Percentiles rank a stretch among this genome's conserved stretches.
Evolutionary conservation across 2,113 vertebrate genomes (phyloP).

Genomic region (Dermatemys mawii): DNA sequence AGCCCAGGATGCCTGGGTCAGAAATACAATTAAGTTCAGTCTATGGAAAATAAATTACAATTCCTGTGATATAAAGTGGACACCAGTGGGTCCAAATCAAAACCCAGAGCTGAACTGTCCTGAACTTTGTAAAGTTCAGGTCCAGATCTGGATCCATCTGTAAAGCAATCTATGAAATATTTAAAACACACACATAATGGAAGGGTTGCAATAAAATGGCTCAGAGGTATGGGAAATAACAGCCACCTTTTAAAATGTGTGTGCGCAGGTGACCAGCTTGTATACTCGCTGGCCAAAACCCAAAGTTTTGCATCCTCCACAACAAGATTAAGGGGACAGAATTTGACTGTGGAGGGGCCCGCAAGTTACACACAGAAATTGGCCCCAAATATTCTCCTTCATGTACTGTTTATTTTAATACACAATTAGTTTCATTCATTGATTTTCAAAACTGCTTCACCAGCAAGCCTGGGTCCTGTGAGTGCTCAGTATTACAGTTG

Average conservation of each 20-base stretch:
- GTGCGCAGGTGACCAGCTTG: not conserved
- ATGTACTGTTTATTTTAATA: conserved; percentile 5
- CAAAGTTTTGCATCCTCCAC: not conserved
- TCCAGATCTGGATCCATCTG: not conserved
- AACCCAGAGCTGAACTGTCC: not conserved
- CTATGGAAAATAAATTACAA: conserved; percentile 16
- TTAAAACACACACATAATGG: not conserved
- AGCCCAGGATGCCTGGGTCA: not conserved
- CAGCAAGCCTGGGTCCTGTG: conserved; percentile 26
- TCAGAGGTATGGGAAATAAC: not conserved
- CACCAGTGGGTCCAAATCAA: conserved; percentile 1
- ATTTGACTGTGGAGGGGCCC: not conserved
- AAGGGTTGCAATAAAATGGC: not conserved
- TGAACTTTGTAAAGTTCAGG: not conserved
- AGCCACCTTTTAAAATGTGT: not conserved
- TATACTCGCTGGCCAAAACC: not conserved
- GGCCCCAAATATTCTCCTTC: not conserved
- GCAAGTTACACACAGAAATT: not conserved
- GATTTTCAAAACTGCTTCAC: conserved; percentile 55
- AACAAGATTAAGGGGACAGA: not conserved
- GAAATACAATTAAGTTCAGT: not conserved
- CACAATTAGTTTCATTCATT: conserved; percentile 38
- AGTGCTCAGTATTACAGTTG: conserved; percentile 7
- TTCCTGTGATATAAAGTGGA: not conserved
- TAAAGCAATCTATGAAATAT: not conserved